Evolutionary conservation across 2,113 vertebrate genomes (phyloP).

Genomic region (Elaphurus davidianus): DNA sequence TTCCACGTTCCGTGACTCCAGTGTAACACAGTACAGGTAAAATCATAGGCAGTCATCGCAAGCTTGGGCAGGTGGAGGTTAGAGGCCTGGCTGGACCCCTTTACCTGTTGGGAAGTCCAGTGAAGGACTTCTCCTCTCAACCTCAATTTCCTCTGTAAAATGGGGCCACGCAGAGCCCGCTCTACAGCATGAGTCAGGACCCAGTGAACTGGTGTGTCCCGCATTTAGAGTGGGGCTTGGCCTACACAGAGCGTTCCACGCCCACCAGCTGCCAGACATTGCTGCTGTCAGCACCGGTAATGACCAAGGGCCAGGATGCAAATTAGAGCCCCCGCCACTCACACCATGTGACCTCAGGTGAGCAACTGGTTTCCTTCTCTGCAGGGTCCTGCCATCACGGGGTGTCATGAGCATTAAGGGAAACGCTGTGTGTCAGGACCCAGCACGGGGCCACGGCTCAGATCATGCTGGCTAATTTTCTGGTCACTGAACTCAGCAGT

Average conservation of each 20-base stretch:
- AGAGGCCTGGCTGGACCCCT: neutral
- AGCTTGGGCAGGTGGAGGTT: neutral
- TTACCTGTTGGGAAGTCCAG: neutral
- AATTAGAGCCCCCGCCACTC: neutral
- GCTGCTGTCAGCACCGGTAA: neutral
- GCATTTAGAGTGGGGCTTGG: neutral
- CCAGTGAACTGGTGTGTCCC: fast-evolving
- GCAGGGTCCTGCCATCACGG: neutral
- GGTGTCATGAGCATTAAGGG: neutral
- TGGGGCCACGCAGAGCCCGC: neutral
- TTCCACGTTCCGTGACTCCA: neutral
- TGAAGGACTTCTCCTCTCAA: neutral
- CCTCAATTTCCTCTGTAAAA: neutral
- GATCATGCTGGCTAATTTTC: neutral
- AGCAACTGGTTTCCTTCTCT: neutral
- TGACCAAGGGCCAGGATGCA: neutral
- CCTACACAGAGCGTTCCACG: fast-evolving
- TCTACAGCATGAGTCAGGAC: neutral
- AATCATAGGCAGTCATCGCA: neutral
- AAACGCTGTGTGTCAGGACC: neutral
- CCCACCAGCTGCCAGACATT: neutral
- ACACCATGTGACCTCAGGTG: neutral
- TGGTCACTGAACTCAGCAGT: neutral
- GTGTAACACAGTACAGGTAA: neutral
- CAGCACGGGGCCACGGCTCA: fast-evolving